Conservation (phyloP, 2,797 vertebrate genomes). For the Amniataba percoides region DNA sequence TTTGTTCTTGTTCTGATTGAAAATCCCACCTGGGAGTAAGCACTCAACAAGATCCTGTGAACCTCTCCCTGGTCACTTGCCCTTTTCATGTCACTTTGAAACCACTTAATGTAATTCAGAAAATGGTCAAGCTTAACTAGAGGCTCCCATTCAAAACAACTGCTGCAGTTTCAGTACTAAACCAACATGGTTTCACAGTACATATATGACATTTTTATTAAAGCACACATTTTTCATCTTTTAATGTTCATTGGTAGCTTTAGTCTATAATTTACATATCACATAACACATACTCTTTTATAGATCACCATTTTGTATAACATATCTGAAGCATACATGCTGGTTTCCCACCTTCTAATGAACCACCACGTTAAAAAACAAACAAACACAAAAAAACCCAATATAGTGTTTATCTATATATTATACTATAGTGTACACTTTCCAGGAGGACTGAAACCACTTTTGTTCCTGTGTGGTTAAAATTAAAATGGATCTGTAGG, state of each 20-base stretch:
- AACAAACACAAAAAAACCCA: too few species aligned
- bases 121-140: slow-evolving; percentile 52
- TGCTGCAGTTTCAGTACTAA: not conserved
- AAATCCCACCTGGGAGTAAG: not conserved
- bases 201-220: not conserved
- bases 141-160: slow-evolving; percentile 19
- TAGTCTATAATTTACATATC: too few species aligned
- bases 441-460: not conserved
- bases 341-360: not conserved
- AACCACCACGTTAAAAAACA: not conserved
- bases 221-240: not conserved
- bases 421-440: too few species aligned
- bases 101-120: slow-evolving; percentile 22
- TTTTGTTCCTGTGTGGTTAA: not conserved
- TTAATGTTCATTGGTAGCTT: not conserved
- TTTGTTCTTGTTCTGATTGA: not conserved
- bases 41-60: not conserved
- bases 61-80: not conserved
- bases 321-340: not conserved
- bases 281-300: too few species aligned
- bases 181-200: not conserved
- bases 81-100: slow-evolving; percentile 13
- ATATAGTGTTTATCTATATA: too few species aligned
- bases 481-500: not conserved
- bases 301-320: not conserved